Conservation (phyloP, 2,797 vertebrate species). For the Xenopus petersii region DNA sequence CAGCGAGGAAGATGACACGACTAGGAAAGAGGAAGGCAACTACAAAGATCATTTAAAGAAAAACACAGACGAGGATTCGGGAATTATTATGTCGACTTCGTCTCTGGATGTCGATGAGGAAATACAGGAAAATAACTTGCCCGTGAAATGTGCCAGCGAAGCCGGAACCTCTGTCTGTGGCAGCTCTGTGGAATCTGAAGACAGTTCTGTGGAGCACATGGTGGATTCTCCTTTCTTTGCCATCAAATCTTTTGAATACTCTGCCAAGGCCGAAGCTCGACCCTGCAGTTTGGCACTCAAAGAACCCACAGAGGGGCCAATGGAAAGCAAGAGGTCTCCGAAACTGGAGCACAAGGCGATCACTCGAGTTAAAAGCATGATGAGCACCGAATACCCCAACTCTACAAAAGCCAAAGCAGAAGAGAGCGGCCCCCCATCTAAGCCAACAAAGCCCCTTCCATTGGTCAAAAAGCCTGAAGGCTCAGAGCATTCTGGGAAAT, state of each 20-base stretch:
- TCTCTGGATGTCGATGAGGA: slow-evolving; percentile 58
- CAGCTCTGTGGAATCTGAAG: slow-evolving; percentile 61
- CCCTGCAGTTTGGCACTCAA: slow-evolving; percentile 62
- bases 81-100: slow-evolving; percentile 49
- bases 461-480: slow-evolving; percentile 65
- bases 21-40: slow-evolving; percentile 50
- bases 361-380: slow-evolving; percentile 72
- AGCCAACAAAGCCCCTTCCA: slow-evolving; percentile 53
- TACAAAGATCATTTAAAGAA: slow-evolving; percentile 51
- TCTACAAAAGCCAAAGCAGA: slow-evolving; percentile 62
- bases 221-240: slow-evolving; percentile 65
- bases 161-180: slow-evolving; percentile 53
- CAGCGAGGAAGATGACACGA: slow-evolving; percentile 65
- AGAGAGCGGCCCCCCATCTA: slow-evolving; percentile 53
- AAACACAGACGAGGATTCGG: slow-evolving; percentile 54
- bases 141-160: slow-evolving; percentile 56
- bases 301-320: slow-evolving; percentile 64
- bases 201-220: slow-evolving; percentile 46
- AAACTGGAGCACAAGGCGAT: slow-evolving; percentile 83
- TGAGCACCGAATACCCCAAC: slow-evolving; percentile 69
- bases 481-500: slow-evolving; percentile 52
- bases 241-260: slow-evolving; percentile 60
- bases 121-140: slow-evolving; percentile 61
- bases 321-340: slow-evolving; percentile 76
- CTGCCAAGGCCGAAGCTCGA: slow-evolving; percentile 51